phyloP scores from a whole-genome alignment of 2,888 invertebrate genomes.

The Meghimatium bilineatum region DNA sequence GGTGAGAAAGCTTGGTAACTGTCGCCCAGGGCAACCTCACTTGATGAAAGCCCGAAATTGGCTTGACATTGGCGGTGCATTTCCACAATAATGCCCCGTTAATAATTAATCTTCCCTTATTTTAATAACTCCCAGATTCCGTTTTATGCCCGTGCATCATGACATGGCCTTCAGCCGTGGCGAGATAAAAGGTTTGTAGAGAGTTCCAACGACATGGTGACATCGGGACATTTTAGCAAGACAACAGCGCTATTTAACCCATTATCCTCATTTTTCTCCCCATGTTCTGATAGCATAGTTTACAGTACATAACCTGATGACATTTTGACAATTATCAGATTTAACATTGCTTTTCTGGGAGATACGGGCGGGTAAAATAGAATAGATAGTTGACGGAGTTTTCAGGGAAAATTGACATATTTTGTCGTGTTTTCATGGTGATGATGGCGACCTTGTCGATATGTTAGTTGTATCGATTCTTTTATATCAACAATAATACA shows the following conservation, averaged over 20 bases:
- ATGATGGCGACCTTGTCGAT: too few species aligned
- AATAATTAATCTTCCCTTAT: slow-evolving; percentile 32
- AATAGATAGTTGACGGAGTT: too few species aligned
- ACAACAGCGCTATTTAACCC: neutral
- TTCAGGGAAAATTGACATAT: too few species aligned
- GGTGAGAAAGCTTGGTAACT: slow-evolving; percentile 6
- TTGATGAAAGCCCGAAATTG: slow-evolving; percentile 31
- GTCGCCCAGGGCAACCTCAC: slow-evolving; percentile 37
- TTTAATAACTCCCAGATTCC: slow-evolving; percentile 34
- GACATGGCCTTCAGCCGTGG: slow-evolving; percentile 12
- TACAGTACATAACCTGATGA: too few species aligned
- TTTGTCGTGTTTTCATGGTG: too few species aligned
- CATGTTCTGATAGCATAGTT: too few species aligned
- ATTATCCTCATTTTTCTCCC: slow-evolving; percentile 8
- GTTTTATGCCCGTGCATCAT: slow-evolving; percentile 31
- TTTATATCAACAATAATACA: too few species aligned
- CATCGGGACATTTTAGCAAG: neutral
- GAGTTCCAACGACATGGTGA: slow-evolving; percentile 1
- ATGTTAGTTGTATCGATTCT: too few species aligned
- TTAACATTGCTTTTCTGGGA: too few species aligned
- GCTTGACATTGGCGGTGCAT: slow-evolving; percentile 31
- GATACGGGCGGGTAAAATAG: too few species aligned
- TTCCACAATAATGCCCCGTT: slow-evolving; percentile 25
- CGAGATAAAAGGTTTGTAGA: slow-evolving; percentile 2
- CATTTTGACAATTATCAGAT: too few species aligned